phyloP scores from a whole-genome alignment of 2,888 invertebrate genomes.

The Mimumesa dahlbomi region DNA sequence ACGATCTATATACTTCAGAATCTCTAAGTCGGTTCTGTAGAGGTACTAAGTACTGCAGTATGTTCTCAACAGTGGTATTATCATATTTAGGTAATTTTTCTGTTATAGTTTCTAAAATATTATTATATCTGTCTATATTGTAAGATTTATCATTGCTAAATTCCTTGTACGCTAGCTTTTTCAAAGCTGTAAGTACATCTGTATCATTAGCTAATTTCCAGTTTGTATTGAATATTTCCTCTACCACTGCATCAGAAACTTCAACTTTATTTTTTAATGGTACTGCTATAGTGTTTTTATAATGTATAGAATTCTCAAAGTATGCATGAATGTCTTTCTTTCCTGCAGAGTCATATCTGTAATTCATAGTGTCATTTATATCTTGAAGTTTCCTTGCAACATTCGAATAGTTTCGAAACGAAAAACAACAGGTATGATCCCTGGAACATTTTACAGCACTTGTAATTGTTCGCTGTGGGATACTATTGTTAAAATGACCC shows the following conservation, averaged over 20 bases:
- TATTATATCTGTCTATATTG: rapidly evolving
- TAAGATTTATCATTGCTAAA: neutral
- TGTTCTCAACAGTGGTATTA: neutral
- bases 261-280: neutral
- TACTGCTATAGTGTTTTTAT: neutral
- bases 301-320: neutral
- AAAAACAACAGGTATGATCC: too few relatives aligned
- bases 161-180: conserved; percentile 8
- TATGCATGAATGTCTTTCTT: neutral
- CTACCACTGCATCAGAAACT: neutral
- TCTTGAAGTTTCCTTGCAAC: too few relatives aligned
- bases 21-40: conserved; percentile 78
- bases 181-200: neutral
- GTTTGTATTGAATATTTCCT: neutral
- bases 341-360: too few relatives aligned
- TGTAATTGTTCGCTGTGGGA: too few relatives aligned
- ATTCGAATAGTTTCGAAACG: too few relatives aligned
- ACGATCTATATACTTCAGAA: conserved; percentile 80
- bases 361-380: too few relatives aligned
- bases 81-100: neutral
- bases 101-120: neutral
- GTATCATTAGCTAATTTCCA: neutral
- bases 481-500: too few relatives aligned
- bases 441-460: too few relatives aligned
- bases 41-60: conserved; percentile 75